phyloP scores from a whole-genome alignment of 2,797 vertebrate genomes.

The Australoheros facetus region DNA sequence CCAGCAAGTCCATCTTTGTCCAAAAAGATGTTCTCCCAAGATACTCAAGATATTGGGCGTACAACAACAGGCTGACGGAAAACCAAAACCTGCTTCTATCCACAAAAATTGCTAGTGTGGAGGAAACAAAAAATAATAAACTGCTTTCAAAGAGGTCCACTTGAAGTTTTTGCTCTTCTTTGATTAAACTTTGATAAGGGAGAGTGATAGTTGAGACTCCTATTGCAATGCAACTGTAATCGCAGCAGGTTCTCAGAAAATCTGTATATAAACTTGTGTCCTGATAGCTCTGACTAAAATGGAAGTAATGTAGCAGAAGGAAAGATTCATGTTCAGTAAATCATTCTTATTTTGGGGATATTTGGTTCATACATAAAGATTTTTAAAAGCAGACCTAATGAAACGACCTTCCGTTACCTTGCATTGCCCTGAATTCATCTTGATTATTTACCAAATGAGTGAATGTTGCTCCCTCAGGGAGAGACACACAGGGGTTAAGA shows the following conservation, averaged over 20 bases:
- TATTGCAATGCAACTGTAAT: constrained; percentile 14
- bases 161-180: constrained; percentile 1
- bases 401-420: constrained; percentile 1
- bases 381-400: not conserved
- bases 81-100: not conserved
- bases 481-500: constrained; percentile 5
- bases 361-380: constrained; percentile 10
- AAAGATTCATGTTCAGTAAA: not conserved
- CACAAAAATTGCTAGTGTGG: not conserved
- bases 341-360: not conserved
- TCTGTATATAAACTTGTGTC: not conserved
- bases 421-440: constrained; percentile 2
- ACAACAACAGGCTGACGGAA: not conserved
- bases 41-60: not conserved
- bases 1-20: not conserved
- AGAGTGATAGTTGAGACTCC: constrained; percentile 21
- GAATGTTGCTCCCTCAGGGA: constrained; percentile 14
- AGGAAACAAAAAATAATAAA: not conserved
- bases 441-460: not conserved
- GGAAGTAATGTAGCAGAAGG: not conserved
- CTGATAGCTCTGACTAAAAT: constrained; percentile 5
- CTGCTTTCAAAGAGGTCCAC: constrained; percentile 14
- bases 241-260: constrained; percentile 13
- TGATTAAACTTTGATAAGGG: constrained; percentile 43
- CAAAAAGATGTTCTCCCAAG: not conserved